phyloP scores from a whole-genome alignment of 92 coral and sea anemone genomes.

The Zoanthus gigantus region DNA sequence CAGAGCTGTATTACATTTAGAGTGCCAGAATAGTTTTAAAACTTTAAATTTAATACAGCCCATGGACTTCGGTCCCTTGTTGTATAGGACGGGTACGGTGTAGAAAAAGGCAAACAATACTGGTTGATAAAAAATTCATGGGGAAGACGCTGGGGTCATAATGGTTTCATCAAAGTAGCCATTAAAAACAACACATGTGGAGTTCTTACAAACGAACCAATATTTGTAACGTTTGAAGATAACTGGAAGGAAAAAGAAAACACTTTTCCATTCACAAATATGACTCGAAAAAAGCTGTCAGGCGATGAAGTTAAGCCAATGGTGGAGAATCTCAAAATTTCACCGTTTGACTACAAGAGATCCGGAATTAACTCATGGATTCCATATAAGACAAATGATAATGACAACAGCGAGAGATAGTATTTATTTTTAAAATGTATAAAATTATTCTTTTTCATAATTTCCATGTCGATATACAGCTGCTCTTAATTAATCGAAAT shows the following conservation, averaged over 20 bases:
- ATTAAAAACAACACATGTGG: slow-evolving; percentile 84
- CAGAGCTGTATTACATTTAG: too few species aligned
- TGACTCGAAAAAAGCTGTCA: slow-evolving; percentile 60
- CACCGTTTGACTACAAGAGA: slow-evolving; percentile 90
- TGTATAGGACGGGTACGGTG: slow-evolving; percentile 91
- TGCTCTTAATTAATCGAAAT: not conserved
- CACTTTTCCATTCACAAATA: slow-evolving; percentile 74
- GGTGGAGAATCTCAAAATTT: slow-evolving; percentile 61
- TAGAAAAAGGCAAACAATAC: slow-evolving; percentile 68
- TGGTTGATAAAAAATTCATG: slow-evolving; percentile 96
- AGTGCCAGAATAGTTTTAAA: too few species aligned
- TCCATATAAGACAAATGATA: not conserved
- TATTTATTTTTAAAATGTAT: not conserved
- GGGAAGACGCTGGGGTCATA: slow-evolving; percentile 95
- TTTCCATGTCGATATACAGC: not conserved
- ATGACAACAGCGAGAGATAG: slow-evolving; percentile 8
- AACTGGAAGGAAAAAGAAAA: slow-evolving; percentile 34
- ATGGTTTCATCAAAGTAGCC: slow-evolving; percentile 84
- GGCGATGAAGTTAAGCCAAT: slow-evolving; percentile 58
- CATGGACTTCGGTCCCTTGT: too few species aligned
- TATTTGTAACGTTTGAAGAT: slow-evolving; percentile 74
- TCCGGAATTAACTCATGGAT: slow-evolving; percentile 57
- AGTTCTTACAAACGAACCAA: slow-evolving; percentile 83
- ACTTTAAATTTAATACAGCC: too few species aligned
- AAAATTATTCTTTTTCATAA: too few species aligned